Percentiles rank a stretch among this genome's conserved stretches.
phyloP scores from a whole-genome alignment of 2,797 vertebrate species.

The Argentina silus region DNA sequence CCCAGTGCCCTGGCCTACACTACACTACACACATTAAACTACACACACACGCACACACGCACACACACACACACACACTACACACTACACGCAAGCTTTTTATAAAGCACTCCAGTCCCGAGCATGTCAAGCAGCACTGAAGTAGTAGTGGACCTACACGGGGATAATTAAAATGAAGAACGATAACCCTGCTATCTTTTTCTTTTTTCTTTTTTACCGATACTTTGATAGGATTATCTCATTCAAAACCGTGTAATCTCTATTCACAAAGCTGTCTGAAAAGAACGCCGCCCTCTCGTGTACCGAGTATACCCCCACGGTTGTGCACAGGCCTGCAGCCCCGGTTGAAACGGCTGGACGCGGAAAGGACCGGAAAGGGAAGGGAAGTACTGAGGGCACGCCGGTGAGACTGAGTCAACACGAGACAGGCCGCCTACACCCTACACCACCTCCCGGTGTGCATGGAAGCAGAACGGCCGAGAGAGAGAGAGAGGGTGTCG shows the following conservation, averaged over 20 bases:
- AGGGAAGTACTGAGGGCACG: neutral
- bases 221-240: constrained; percentile 1
- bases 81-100: neutral
- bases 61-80: constrained; percentile 19
- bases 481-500: constrained; percentile 6
- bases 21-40: neutral
- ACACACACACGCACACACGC: constrained; percentile 22
- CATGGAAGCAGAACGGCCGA: neutral
- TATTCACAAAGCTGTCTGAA: constrained; percentile 2
- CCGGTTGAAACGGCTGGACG: too few relatives aligned
- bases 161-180: neutral
- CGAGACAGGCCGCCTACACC: too few relatives aligned
- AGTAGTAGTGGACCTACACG: neutral
- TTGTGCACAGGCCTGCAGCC: too few relatives aligned
- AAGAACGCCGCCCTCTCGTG: neutral
- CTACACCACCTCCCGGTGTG: too few relatives aligned
- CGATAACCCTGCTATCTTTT: neutral
- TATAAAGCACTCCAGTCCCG: neutral
- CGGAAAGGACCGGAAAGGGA: too few relatives aligned
- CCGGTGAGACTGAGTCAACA: too few relatives aligned
- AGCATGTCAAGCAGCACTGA: neutral
- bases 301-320: neutral
- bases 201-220: neutral
- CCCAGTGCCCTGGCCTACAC: neutral
- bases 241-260: constrained; percentile 4